A percentile compares a stretch with the other conserved stretches of the same genome.
Evolutionary conservation across 2,797 vertebrate species (phyloP).

Genomic region (Mareca penelope): DNA sequence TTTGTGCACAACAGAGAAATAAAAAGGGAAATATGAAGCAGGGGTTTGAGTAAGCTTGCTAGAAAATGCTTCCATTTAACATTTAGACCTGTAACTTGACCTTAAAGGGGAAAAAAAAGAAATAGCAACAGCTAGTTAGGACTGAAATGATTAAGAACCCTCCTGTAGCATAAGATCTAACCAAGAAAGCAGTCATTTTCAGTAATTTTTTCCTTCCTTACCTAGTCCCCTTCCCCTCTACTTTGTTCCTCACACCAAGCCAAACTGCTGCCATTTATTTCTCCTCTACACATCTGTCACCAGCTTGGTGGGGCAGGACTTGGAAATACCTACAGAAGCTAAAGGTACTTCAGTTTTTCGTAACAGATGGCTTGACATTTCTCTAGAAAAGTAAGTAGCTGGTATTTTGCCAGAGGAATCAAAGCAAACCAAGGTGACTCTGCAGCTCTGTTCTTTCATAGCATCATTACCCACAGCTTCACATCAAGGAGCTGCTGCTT

Average conservation of each 20-base stretch:
- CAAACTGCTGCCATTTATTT: background rate
- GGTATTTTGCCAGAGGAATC: background rate
- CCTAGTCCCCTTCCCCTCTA: background rate
- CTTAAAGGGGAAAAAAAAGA: background rate
- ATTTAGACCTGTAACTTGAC: background rate
- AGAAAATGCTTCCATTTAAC: background rate
- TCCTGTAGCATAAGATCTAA: background rate
- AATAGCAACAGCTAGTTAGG: background rate
- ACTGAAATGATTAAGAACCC: background rate
- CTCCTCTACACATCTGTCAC: background rate
- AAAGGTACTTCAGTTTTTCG: background rate
- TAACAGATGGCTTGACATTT: background rate
- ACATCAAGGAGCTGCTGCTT: background rate
- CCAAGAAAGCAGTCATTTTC: background rate
- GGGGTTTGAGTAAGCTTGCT: background rate
- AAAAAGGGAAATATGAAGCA: background rate
- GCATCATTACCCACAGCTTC: background rate
- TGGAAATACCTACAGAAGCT: background rate
- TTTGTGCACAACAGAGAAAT: background rate
- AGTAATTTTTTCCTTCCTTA: background rate
- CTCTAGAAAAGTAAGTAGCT: background rate
- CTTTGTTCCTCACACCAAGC: background rate
- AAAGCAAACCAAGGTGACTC: constrained; percentile 27
- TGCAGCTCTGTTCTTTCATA: background rate
- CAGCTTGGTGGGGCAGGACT: background rate